These are phyloP conservation scores for Thalassarche chlororhynchos DNA, from an alignment of 2,113 vertebrate genomes.

Conservation along the genomic window DNA sequence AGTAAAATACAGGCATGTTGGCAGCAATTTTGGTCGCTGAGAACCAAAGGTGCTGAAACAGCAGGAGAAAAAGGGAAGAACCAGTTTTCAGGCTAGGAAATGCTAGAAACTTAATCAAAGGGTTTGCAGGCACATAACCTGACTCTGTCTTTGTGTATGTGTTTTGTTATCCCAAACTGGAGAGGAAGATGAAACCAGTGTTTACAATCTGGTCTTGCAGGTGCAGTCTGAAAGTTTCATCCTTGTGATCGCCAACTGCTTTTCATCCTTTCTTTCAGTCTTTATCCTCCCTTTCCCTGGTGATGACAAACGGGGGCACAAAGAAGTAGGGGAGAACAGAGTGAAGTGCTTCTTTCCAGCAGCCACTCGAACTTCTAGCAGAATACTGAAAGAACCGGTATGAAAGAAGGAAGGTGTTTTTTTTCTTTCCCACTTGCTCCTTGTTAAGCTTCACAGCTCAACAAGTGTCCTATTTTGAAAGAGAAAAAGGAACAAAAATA, in stretches of 20 bases:
- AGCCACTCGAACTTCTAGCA: slow-evolving; percentile 61
- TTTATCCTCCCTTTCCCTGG: slow-evolving; percentile 25
- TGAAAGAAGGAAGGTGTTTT: background rate
- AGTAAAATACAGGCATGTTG: background rate
- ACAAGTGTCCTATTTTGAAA: slow-evolving; percentile 24
- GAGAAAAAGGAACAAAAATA: background rate
- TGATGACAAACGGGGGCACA: slow-evolving; percentile 55
- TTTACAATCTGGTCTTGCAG: slow-evolving; percentile 56
- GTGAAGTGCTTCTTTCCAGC: slow-evolving; percentile 48
- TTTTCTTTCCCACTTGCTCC: background rate
- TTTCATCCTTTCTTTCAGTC: slow-evolving; percentile 41
- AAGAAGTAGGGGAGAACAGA: slow-evolving; percentile 49
- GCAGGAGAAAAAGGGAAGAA: background rate
- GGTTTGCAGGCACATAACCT: background rate
- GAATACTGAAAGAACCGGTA: slow-evolving; percentile 34
- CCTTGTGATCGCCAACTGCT: slow-evolving; percentile 46
- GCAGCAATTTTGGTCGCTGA: background rate
- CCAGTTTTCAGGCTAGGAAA: background rate
- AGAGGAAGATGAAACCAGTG: slow-evolving; percentile 66
- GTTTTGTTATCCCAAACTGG: slow-evolving; percentile 33
- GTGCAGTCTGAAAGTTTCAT: slow-evolving; percentile 22
- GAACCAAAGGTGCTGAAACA: slow-evolving; percentile 9
- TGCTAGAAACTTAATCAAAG: background rate
- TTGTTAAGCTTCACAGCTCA: slow-evolving; percentile 45
- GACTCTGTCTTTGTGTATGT: background rate